Evolutionary conservation across 2,797 vertebrate species (phyloP), one percentile per base, ranked within the genome.

Genomic region (Chloroceryle inda): DNA sequence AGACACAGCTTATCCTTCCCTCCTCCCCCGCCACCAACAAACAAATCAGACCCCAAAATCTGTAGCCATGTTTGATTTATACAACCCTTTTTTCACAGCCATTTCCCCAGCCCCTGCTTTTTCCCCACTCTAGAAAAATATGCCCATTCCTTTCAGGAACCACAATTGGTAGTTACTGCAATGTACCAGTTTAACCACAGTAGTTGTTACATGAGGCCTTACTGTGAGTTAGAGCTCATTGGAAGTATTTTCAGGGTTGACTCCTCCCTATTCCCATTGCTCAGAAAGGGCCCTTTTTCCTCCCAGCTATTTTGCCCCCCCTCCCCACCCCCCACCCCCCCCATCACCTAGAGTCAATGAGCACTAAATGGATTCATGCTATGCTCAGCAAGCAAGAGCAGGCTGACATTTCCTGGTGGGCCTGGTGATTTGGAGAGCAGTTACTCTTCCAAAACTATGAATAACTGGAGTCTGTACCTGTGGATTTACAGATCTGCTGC

Each of bases 341-440:
- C 9, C 11, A 23, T n/a, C 2, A 1, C 33, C 66, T 78, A 38
- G 13, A 24, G n/a, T 53, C 89, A 69, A 5, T 7, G 15, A 59
- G 35, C 50, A 66, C 61, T 42, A 78, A 44, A 49, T 2, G 11
- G 38, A 44, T 19, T 35, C 35, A 56, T 24, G 71, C 58, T 12
- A 20, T 21, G 6, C 23, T 24, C 10, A 2, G 59, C 4, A 1
- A 33, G 33, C 0, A 1, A 50, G 40, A 62, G 26, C 52, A 62
- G 13, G 8, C 37, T 2, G 0, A 24, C 13, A 9, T 42, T 37
- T 59, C 40, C 72, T 11, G 21, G 53, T 80, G 49, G 19, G 27
- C 49, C 58, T 45, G 26, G 37, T 49, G 20, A 37, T 37, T 26
- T 27, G 49, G 40, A 53, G 61, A 73, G n/a, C 13, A 19, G 27